Conservation (phyloP, 2,797 vertebrate genomes). For the Hydrolagus colliei region DNA sequence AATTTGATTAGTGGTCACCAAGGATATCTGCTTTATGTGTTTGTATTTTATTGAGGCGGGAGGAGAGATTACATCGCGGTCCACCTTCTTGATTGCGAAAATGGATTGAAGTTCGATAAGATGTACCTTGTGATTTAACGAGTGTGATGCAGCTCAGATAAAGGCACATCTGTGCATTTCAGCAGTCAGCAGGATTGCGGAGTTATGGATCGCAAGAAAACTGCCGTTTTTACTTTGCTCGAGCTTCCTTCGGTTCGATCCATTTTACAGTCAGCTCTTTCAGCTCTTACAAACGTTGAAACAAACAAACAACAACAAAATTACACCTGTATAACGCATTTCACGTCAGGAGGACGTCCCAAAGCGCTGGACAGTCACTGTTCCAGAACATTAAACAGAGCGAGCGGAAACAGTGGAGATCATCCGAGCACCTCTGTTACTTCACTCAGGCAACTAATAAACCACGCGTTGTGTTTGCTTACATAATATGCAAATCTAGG, state of each 20-base stretch:
- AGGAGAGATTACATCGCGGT: too few relatives aligned
- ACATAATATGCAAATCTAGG: conserved; percentile 29
- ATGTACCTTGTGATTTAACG: neutral
- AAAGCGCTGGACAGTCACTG: too few relatives aligned
- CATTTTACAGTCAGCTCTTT: conserved; percentile 13
- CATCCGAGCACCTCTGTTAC: conserved; percentile 5
- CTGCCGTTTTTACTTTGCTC: conserved; percentile 5
- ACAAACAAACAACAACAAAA: neutral
- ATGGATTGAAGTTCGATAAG: too few relatives aligned
- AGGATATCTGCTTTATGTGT: too few relatives aligned
- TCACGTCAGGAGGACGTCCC: too few relatives aligned
- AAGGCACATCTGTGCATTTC: neutral
- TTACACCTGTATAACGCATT: too few relatives aligned
- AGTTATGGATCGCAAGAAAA: neutral
- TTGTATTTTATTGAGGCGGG: too few relatives aligned
- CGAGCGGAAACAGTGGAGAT: conserved; percentile 10
- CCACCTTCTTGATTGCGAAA: too few relatives aligned
- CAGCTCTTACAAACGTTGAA: conserved; percentile 10
- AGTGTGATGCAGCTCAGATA: neutral
- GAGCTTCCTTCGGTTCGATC: neutral
- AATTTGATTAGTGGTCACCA: too few relatives aligned
- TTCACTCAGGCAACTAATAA: neutral
- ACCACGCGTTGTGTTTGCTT: neutral
- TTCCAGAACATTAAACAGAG: neutral
- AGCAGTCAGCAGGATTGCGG: neutral